phyloP scores from a whole-genome alignment of 2,888 invertebrate species.

The Zaprionus lineosus region DNA sequence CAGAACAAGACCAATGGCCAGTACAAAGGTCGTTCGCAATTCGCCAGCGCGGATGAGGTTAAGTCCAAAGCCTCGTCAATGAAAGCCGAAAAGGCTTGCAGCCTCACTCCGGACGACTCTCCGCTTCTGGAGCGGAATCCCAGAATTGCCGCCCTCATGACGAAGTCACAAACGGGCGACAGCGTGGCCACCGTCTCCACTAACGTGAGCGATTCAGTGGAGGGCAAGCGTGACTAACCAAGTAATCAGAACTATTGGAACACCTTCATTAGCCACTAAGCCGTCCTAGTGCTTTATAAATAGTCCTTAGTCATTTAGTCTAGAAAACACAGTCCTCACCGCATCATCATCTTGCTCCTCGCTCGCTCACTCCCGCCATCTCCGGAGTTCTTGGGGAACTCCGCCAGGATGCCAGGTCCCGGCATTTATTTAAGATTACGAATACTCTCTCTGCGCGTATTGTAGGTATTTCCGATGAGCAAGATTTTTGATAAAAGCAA shows the following conservation, averaged over 20 bases:
- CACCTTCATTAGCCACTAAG: conserved; percentile 56
- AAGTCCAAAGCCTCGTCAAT: conserved; percentile 58
- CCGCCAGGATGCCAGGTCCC: conserved; percentile 1
- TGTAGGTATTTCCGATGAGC: conserved; percentile 9
- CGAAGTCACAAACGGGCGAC: conserved; percentile 65
- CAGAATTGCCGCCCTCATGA: conserved; percentile 26
- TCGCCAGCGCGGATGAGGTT: conserved; percentile 60
- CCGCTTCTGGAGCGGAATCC: conserved; percentile 63
- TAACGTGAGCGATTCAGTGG: conserved; percentile 31
- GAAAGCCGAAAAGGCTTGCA: conserved; percentile 46
- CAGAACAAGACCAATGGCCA: conserved; percentile 61
- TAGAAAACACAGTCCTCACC: conserved; percentile 33
- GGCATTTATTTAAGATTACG: conserved; percentile 15
- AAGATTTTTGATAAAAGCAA: conserved; percentile 36
- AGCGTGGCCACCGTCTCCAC: conserved; percentile 62
- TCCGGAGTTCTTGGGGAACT: conserved; percentile 8
- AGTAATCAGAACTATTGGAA: conserved; percentile 6
- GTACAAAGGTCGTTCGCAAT: conserved; percentile 54
- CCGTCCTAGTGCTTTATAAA: conserved; percentile 69
- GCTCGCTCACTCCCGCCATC: too few species aligned
- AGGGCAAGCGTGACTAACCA: conserved; percentile 39
- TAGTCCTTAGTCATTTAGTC: conserved; percentile 55
- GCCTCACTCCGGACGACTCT: conserved; percentile 66
- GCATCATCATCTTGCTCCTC: conserved; percentile 10
- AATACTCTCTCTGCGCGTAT: conserved; percentile 42